These are phyloP conservation scores for Paratrypauchen microcephalus DNA, from an alignment of 2,797 vertebrate species.

Conservation along the genomic window DNA sequence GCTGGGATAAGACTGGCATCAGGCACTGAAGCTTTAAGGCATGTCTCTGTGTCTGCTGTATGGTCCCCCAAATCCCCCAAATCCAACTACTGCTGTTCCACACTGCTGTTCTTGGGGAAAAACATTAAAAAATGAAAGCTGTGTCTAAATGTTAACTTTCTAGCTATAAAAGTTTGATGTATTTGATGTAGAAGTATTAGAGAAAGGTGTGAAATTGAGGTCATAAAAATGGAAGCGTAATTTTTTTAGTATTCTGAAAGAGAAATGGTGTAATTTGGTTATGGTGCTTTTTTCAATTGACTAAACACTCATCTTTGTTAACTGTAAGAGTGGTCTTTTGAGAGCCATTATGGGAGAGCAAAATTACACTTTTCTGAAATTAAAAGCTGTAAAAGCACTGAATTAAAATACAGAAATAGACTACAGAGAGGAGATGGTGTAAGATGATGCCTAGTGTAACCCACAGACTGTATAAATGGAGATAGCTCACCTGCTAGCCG, in stretches of 20 bases:
- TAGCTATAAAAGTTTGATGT: conserved; percentile 3
- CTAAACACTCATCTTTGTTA: conserved; percentile 28
- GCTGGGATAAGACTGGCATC: conserved; percentile 38
- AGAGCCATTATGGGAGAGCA: conserved; percentile 19
- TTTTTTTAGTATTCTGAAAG: conserved; percentile 25
- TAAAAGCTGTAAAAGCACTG: conserved; percentile 12
- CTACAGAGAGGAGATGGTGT: background rate
- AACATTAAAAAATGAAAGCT: conserved; percentile 8
- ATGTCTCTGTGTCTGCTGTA: conserved; percentile 18
- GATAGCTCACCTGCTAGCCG: too few relatives aligned
- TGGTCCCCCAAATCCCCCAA: conserved; percentile 10
- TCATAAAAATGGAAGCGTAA: conserved; percentile 22
- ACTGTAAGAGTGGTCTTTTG: conserved; percentile 15
- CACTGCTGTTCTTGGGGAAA: conserved; percentile 14
- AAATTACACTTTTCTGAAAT: conserved; percentile 22
- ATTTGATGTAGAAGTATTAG: conserved; percentile 19
- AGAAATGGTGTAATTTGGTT: conserved; percentile 22
- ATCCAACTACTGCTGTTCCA: conserved; percentile 22
- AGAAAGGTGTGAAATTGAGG: conserved; percentile 26
- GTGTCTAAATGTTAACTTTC: conserved; percentile 7
- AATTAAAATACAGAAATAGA: conserved; percentile 21
- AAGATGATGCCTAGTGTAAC: too few relatives aligned
- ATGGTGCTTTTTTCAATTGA: conserved; percentile 23
- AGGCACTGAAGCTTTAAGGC: conserved; percentile 19
- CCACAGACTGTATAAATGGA: too few relatives aligned